phyloP scores from a whole-genome alignment of 2,888 invertebrate genomes.

The Limenitis camilla region DNA sequence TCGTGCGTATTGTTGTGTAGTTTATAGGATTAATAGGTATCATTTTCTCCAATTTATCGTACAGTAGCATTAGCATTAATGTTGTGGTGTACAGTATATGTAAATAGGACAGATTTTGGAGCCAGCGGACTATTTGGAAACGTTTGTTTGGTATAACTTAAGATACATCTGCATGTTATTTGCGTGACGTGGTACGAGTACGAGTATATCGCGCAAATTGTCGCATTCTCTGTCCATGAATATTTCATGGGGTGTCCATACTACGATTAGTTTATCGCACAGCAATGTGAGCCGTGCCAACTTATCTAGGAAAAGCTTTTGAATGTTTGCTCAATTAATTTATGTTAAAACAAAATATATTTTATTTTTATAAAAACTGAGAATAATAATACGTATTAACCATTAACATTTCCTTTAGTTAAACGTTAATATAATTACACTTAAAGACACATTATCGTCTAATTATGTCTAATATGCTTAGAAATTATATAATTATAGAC shows the following conservation, averaged over 20 bases:
- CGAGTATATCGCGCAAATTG: conserved; percentile 39
- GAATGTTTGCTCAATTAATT: neutral
- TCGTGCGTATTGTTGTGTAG: too few species aligned
- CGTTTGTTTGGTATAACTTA: conserved; percentile 27
- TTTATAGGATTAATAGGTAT: too few species aligned
- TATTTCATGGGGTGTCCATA: conserved; percentile 53
- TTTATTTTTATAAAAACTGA: neutral
- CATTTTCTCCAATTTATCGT: too few species aligned
- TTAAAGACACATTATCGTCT: too few species aligned
- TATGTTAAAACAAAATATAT: neutral
- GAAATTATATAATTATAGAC: too few species aligned
- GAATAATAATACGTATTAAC: too few species aligned
- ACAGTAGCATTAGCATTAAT: neutral
- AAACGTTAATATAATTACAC: too few species aligned
- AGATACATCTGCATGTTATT: conserved; percentile 28
- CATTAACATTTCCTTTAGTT: too few species aligned
- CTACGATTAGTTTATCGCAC: conserved; percentile 55
- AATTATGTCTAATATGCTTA: too few species aligned
- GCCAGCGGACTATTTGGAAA: conserved; percentile 26
- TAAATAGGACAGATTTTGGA: conserved; percentile 24
- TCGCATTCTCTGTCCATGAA: conserved; percentile 56
- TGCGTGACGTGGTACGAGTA: conserved; percentile 2
- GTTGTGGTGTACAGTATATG: conserved; percentile 32
- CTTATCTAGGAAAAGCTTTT: conserved; percentile 42
- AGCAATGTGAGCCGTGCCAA: conserved; percentile 38